A percentile compares a stretch with the other conserved stretches of the same genome.
Conservation (phyloP, 1,140 invertebrate species). For the Tenebrio molitor region DNA sequence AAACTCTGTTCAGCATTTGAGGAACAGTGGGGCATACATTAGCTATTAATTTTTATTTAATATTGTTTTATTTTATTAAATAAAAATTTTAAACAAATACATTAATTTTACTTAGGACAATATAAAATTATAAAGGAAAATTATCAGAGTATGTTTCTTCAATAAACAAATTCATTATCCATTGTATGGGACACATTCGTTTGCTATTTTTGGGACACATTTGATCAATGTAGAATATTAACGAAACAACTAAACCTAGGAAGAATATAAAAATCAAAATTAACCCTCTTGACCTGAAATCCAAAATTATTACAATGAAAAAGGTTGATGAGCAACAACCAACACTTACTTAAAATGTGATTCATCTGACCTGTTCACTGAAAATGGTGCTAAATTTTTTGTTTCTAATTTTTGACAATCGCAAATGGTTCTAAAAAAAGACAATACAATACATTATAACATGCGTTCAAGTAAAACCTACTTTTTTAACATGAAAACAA, state of each 20-base stretch:
- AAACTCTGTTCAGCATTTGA: conserved; percentile 98
- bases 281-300: background rate
- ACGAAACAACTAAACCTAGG: conserved; percentile 1
- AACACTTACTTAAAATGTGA: too few species aligned
- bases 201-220: background rate
- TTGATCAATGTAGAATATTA: conserved; percentile 9
- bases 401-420: too few species aligned
- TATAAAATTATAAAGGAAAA: background rate
- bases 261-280: background rate
- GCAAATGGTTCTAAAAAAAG: too few species aligned
- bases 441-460: too few species aligned
- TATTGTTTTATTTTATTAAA: background rate
- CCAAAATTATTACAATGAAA: too few species aligned
- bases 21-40: conserved; percentile 92
- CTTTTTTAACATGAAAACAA: too few species aligned
- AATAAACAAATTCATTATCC: background rate
- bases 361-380: too few species aligned
- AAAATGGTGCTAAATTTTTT: too few species aligned
- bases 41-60: conserved; percentile 58
- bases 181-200: background rate
- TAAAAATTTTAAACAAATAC: background rate
- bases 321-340: too few species aligned
- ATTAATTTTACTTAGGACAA: background rate
- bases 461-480: too few species aligned
- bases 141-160: background rate